These are phyloP conservation scores for Xylocopa sonorina DNA, from an alignment of 1,140 invertebrate genomes.

Conservation along the genomic window DNA sequence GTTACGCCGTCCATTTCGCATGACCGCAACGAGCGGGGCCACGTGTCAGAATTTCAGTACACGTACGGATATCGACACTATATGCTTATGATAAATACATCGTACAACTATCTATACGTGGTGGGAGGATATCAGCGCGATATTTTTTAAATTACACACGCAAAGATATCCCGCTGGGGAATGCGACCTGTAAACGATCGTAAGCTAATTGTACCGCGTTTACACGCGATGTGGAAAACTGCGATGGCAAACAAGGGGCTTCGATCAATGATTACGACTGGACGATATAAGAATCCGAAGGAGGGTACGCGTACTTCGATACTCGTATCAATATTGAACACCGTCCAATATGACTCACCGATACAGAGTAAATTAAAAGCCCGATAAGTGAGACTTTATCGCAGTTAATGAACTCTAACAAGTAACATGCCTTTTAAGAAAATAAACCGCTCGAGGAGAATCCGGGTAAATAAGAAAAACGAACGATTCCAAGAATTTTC, in stretches of 20 bases:
- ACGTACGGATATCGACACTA: not conserved
- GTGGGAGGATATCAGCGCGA: too few relatives aligned
- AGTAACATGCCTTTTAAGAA: not conserved
- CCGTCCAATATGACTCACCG: not conserved
- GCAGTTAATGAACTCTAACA: slow-evolving; percentile 20
- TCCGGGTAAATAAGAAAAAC: not conserved
- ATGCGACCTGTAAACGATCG: too few relatives aligned
- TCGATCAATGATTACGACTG: not conserved
- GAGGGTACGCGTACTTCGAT: not conserved
- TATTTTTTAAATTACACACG: too few relatives aligned
- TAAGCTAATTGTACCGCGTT: too few relatives aligned
- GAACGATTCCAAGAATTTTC: not conserved
- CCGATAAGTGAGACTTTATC: slow-evolving; percentile 10
- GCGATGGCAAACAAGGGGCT: not conserved
- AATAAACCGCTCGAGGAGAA: not conserved
- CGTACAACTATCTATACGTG: too few relatives aligned
- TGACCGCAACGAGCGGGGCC: not conserved
- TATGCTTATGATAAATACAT: not conserved
- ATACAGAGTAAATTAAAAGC: not conserved
- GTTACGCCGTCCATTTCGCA: slow-evolving; percentile 10
- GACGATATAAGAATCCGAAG: not conserved
- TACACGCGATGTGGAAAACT: not conserved
- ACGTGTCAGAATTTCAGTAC: not conserved
- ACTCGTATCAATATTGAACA: slow-evolving; percentile 9
- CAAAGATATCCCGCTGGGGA: too few relatives aligned